These are phyloP conservation scores for Numenius phaeopus DNA, from an alignment of 2,797 vertebrate genomes.

Conservation along the genomic window DNA sequence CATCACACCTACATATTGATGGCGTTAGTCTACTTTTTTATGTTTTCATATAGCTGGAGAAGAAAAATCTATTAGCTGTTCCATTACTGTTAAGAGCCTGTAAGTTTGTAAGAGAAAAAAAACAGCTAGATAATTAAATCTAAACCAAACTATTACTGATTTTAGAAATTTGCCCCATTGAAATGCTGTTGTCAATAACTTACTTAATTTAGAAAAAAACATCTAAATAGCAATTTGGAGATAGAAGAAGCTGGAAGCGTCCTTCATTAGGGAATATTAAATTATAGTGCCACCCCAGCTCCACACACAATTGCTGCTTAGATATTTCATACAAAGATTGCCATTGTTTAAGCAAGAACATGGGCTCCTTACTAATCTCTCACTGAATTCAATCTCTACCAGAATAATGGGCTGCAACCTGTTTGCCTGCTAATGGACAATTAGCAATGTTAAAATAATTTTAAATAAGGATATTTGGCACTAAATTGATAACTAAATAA, in stretches of 20 bases:
- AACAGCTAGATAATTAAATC: neutral
- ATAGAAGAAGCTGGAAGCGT: neutral
- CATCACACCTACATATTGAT: neutral
- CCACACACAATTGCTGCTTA: slow-evolving; percentile 31
- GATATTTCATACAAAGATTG: slow-evolving; percentile 27
- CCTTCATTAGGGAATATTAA: slow-evolving; percentile 1
- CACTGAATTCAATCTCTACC: neutral
- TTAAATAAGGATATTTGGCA: neutral
- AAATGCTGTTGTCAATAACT: neutral
- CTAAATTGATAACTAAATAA: slow-evolving; percentile 7
- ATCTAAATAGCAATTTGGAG: neutral
- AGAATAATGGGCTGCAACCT: slow-evolving; percentile 32
- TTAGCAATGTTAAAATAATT: neutral
- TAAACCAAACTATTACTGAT: neutral
- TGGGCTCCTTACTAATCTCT: neutral
- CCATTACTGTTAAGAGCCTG: neutral
- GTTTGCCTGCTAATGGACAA: neutral
- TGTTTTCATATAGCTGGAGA: neutral
- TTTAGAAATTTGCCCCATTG: neutral
- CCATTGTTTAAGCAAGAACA: slow-evolving; percentile 37
- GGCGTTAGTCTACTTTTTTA: neutral
- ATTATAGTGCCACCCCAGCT: slow-evolving; percentile 20
- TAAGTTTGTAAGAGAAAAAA: neutral
- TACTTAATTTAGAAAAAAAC: neutral
- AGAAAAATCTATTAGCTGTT: neutral